Conservation (phyloP, 53 echinoderm and acorn worm species). For the Stichopus horrens region DNA sequence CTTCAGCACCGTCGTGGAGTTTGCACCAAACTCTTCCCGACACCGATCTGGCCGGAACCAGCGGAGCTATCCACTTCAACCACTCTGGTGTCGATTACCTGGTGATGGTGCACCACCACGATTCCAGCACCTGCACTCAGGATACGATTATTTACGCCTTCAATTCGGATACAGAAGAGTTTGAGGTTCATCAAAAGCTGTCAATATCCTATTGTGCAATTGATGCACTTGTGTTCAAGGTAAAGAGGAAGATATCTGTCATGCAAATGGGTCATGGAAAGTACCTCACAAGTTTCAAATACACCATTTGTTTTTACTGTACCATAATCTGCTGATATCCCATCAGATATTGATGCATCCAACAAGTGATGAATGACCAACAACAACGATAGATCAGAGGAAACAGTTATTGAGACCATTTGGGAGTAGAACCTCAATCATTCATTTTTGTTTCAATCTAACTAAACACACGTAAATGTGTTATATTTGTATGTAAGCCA, state of each 20-base stretch:
- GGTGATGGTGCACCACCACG: slow-evolving; percentile 48
- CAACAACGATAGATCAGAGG: too few species aligned
- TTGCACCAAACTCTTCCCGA: slow-evolving; percentile 51
- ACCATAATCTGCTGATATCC: too few species aligned
- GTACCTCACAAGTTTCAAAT: not conserved
- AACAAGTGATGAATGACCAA: too few species aligned
- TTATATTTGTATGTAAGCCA: too few species aligned
- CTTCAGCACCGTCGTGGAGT: slow-evolving; percentile 59
- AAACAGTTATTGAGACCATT: too few species aligned
- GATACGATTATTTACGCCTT: slow-evolving; percentile 56
- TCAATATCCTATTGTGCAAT: slow-evolving; percentile 49
- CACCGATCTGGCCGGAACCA: slow-evolving; percentile 27
- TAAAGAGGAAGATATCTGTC: not conserved
- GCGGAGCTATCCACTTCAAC: slow-evolving; percentile 49
- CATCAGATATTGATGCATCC: too few species aligned
- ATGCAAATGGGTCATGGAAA: not conserved
- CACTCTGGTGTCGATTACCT: slow-evolving; percentile 65
- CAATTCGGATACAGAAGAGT: slow-evolving; percentile 50
- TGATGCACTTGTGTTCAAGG: slow-evolving; percentile 59
- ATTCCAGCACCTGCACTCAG: slow-evolving; percentile 55
- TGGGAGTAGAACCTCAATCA: too few species aligned
- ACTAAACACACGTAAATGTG: too few species aligned
- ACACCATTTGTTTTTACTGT: too few species aligned
- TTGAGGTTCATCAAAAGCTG: slow-evolving; percentile 65
- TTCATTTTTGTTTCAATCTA: too few species aligned